These are phyloP conservation scores for Microchrysa polita DNA, from an alignment of 2,888 invertebrate genomes.

Conservation along the genomic window DNA sequence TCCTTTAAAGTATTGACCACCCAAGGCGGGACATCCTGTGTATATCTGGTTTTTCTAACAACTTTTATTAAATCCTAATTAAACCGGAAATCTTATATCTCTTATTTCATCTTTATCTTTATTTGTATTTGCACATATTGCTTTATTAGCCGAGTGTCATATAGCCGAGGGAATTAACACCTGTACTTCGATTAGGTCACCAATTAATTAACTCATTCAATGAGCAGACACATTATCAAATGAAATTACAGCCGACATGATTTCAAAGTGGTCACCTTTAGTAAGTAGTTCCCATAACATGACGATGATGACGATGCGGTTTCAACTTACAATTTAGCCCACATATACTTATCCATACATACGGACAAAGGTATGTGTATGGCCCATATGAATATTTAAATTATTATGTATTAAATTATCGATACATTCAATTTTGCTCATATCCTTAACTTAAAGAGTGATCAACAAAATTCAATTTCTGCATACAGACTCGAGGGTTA, in stretches of 20 bases:
- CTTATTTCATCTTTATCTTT: not conserved
- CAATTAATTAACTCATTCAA: conserved; percentile 49
- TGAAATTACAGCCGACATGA: conserved; percentile 47
- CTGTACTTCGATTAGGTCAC: conserved; percentile 46
- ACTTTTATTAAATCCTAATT: too few relatives aligned
- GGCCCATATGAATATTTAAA: conserved; percentile 29
- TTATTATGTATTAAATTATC: conserved; percentile 38
- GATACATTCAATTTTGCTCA: conserved; percentile 29
- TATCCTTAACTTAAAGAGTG: conserved; percentile 9
- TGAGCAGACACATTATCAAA: conserved; percentile 49
- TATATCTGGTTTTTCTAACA: too few relatives aligned
- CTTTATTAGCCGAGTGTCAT: conserved; percentile 1
- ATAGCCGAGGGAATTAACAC: conserved; percentile 33
- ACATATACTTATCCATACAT: too few relatives aligned
- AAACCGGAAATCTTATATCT: not conserved
- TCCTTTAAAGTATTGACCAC: too few relatives aligned
- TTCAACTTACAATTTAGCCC: conserved; percentile 35
- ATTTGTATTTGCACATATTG: not conserved
- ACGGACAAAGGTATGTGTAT: too few relatives aligned
- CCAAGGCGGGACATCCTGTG: too few relatives aligned
- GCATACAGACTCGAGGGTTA: not conserved
- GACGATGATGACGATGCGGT: conserved; percentile 36
- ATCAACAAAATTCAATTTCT: not conserved
- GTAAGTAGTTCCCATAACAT: conserved; percentile 33
- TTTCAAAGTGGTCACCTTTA: conserved; percentile 43